phyloP scores from a whole-genome alignment of 2,113 vertebrate genomes.

The Malurus elegans region DNA sequence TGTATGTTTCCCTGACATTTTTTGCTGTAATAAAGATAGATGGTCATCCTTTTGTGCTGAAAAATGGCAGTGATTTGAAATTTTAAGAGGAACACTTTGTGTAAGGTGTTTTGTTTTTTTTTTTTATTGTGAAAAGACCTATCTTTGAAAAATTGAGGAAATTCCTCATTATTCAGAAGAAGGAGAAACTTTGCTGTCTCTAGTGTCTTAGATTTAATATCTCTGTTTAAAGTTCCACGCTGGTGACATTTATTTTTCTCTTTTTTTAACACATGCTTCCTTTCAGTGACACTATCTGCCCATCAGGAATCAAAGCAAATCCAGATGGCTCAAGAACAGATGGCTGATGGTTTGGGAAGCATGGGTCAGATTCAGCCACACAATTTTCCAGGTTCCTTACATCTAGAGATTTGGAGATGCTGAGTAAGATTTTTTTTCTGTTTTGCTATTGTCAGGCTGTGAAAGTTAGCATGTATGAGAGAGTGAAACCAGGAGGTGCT shows the following conservation, averaged over 20 bases:
- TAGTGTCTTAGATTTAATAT: neutral
- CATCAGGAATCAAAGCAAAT: conserved; percentile 36
- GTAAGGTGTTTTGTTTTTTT: neutral
- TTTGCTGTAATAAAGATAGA: neutral
- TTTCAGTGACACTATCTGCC: conserved; percentile 32
- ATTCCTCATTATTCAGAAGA: neutral
- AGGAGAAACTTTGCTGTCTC: neutral
- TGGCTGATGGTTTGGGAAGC: conserved; percentile 28
- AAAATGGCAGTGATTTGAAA: neutral
- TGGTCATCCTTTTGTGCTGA: neutral
- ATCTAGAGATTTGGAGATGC: neutral
- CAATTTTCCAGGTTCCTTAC: neutral
- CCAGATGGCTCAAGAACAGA: conserved; percentile 51
- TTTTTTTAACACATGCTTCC: conserved; percentile 36
- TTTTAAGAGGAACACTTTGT: neutral
- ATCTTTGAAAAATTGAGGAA: neutral
- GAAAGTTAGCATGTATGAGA: neutral
- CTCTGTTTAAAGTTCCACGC: neutral
- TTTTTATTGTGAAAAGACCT: neutral
- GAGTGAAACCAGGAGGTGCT: neutral
- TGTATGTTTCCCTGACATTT: neutral
- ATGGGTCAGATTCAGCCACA: neutral
- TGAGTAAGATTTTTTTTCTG: neutral
- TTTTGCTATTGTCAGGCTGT: neutral
- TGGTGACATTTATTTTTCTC: conserved; percentile 18